Evolutionary conservation across 1,140 invertebrate genomes (phyloP), one percentile per base, ranked within the genome.

Genomic region (Nebria ingens): DNA sequence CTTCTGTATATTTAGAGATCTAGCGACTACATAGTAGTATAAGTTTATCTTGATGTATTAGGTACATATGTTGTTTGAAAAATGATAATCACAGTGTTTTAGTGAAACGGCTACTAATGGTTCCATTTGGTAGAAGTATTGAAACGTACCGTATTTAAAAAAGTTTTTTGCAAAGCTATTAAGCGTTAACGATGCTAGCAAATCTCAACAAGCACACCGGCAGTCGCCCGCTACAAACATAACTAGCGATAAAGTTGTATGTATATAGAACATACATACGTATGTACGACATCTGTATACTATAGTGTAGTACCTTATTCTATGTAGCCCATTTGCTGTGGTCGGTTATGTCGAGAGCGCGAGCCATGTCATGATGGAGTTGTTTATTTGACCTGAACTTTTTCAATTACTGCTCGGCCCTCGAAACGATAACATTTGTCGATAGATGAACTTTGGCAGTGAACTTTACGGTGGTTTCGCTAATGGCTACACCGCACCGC

Each of bases 391-490:
- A 34, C 6, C 25, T 45, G 40, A 45, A 45, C 6, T 45, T 45
- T 45, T 45, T 45, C 40, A 45, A 45, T 45, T 45, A 45, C 6
- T 17, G 40, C 40, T 4, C 40, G 6, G 17, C 40, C 40, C 40
- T 45, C 40, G 17, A 45, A 45, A 45, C 40, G 40, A 45, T 45
- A 45, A 45, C 40, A 45, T 45, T 45, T 45, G 40, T 17, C 40
- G 40, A 45, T 45, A 17, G 40, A 45, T 45, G 40, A 45, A 45
- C 40, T 45, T 45, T 45, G 40, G 40, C 40, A 45, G 40, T 45
- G 40, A 45, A 45, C 40, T 45, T 45, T 45, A 45, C 17, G 15
- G 40, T 45, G 40, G 40, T 45, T 45, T 9, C 40, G 6, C 6
- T 45, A 45, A 45, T 45, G 40, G 40, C 17, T 12, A 11, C 40